A percentile compares a stretch with the other conserved stretches of the same genome.
Evolutionary conservation across 2,888 invertebrate genomes (phyloP).

Genomic region (Scotopteryx bipunctaria): DNA sequence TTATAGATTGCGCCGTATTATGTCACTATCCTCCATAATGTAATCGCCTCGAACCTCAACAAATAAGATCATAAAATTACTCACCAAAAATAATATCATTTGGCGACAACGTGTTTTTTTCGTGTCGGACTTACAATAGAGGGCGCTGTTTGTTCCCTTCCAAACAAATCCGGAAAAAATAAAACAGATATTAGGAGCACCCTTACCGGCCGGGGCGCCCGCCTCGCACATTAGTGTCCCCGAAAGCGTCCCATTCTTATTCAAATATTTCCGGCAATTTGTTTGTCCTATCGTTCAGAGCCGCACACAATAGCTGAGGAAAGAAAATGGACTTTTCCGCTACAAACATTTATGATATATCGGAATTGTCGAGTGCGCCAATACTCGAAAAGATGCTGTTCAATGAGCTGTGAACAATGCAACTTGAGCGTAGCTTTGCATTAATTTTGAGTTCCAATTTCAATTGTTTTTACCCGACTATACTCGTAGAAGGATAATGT

Average conservation of each 20-base stretch:
- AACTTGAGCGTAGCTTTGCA: slow-evolving; percentile 13
- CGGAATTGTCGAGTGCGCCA: slow-evolving; percentile 22
- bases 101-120: slow-evolving; percentile 67
- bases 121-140: slow-evolving; percentile 62
- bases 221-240: slow-evolving; percentile 79
- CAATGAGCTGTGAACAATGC: slow-evolving; percentile 14
- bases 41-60: slow-evolving; percentile 48
- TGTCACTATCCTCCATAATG: slow-evolving; percentile 40
- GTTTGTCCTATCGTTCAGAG: slow-evolving; percentile 74
- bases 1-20: slow-evolving; percentile 19
- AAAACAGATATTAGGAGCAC: slow-evolving; percentile 76
- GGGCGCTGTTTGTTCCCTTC: slow-evolving; percentile 71
- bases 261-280: slow-evolving; percentile 82
- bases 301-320: slow-evolving; percentile 58
- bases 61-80: slow-evolving; percentile 76
- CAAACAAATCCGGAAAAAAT: slow-evolving; percentile 82
- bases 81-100: slow-evolving; percentile 69
- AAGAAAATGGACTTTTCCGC: slow-evolving; percentile 51
- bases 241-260: slow-evolving; percentile 77
- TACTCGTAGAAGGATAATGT: too few relatives aligned
- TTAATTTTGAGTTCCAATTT: slow-evolving; percentile 27
- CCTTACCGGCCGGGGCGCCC: slow-evolving; percentile 64
- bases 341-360: slow-evolving; percentile 31
- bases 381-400: slow-evolving; percentile 24
- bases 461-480: slow-evolving; percentile 38